Percentiles rank a stretch among this genome's conserved stretches.
Evolutionary conservation across 2,113 vertebrate genomes (phyloP).

Genomic region (Protobothrops mucrosquamatus): DNA sequence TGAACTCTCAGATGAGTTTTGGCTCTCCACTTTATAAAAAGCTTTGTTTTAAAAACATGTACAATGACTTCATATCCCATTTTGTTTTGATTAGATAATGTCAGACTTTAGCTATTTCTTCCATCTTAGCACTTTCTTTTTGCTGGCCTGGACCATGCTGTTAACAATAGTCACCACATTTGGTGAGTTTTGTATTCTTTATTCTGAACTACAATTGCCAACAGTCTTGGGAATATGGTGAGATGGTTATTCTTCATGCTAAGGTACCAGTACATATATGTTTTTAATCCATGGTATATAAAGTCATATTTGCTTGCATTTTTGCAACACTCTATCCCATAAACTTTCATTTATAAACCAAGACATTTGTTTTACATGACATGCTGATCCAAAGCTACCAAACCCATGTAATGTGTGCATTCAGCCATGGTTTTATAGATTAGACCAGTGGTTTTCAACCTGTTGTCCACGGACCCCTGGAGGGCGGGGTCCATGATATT

Average conservation of each 20-base stretch:
- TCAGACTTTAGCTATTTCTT: neutral
- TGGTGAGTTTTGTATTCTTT: neutral
- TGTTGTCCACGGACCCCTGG: too few relatives aligned
- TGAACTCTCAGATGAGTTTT: neutral
- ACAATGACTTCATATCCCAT: neutral
- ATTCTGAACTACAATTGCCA: neutral
- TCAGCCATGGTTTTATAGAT: too few relatives aligned
- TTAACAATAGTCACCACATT: neutral
- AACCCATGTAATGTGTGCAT: too few relatives aligned
- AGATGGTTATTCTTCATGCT: neutral
- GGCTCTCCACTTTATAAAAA: neutral
- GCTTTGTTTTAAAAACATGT: neutral
- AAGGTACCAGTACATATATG: neutral
- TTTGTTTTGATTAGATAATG: neutral
- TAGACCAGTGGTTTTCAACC: too few relatives aligned
- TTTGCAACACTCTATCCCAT: neutral
- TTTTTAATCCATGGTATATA: neutral
- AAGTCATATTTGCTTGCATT: neutral
- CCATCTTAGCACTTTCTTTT: neutral
- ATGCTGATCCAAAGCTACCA: too few relatives aligned
- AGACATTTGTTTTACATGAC: too few relatives aligned
- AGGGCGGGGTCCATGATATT: too few relatives aligned
- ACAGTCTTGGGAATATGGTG: neutral
- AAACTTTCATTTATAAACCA: too few relatives aligned
- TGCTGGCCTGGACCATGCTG: neutral